Evolutionary conservation across 2,888 invertebrate genomes (phyloP).

Genomic region (Tinea pellionella): DNA sequence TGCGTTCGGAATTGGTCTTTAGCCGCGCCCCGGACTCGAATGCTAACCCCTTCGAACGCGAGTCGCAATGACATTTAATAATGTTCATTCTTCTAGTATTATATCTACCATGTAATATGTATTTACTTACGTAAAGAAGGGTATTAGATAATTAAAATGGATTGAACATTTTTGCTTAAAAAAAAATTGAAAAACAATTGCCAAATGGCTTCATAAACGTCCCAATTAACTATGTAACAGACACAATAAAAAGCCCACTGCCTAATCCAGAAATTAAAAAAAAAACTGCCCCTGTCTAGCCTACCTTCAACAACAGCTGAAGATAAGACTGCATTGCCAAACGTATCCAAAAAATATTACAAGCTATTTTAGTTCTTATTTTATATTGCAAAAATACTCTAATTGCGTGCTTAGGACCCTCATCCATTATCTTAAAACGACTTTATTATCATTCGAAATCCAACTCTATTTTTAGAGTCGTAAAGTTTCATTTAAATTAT

Average conservation of each 20-base stretch:
- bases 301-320: constrained; percentile 19
- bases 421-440: not conserved
- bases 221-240: not conserved
- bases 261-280: constrained; percentile 20
- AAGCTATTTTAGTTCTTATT: constrained; percentile 1
- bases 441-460: not conserved
- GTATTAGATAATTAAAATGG: too few relatives aligned
- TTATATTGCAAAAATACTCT: not conserved
- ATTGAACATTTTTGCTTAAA: too few relatives aligned
- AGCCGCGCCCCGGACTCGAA: too few relatives aligned
- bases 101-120: too few relatives aligned
- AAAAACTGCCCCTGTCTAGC: constrained; percentile 19
- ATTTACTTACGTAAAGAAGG: too few relatives aligned
- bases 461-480: not conserved
- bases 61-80: too few relatives aligned
- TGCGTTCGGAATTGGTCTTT: not conserved
- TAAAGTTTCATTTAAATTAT: not conserved
- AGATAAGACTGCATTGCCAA: constrained; percentile 9
- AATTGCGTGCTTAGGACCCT: not conserved
- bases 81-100: too few relatives aligned
- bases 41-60: too few relatives aligned
- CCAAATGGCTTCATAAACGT: not conserved
- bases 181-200: not conserved
- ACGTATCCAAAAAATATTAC: not conserved
- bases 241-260: constrained; percentile 14